Evolutionary conservation across 2,888 invertebrate species (phyloP), one percentile per base, ranked within the genome.

Genomic region (Cataglyphis albicans): DNA sequence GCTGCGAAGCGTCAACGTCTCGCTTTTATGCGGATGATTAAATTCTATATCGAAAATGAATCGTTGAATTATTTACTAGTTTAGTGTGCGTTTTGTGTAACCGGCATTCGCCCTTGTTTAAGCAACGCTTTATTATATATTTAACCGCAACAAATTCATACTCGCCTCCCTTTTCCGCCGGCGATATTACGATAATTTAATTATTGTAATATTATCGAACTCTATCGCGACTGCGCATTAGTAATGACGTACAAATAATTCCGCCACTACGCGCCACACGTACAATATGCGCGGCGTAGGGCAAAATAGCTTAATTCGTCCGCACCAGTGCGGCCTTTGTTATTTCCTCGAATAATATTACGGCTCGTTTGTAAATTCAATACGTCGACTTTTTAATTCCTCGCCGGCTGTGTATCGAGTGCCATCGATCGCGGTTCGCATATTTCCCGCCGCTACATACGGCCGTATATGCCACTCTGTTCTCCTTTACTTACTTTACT

Each of bases 201-300:
- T 81, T 61, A 84, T 76, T 87, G 78, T 80, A 68, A 88, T 75
- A 68, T 82, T 68, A 63, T 70, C 57, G 85, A 86, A 76, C 86
- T 76, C 65, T 81, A 81, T 82, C 72, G 63, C 70, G 73, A 82
- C 81, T 75, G 52, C 74, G 65, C 67, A 73, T 68, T 82, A 86
- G 65, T 83, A 84, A 88, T 85, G 75, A 70, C 18, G 68, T 41
- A 87, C 78, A 86, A 88, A 88, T 83, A 88, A 87, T 88, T 88
- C 59, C 72, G 38, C 65, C 59, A 65, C 57, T 64, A 65, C 68
- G 41, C 25, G 44, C 48, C n/a, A 18, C 15, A 15, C 25, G 78
- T 68, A 65, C 78, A 63, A 70, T 65, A 21, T 64, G 41, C 32
- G 57, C 59, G 57, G 63, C 25, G 81, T 81, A 74, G 81, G 81